phyloP scores from a whole-genome alignment of 2,113 vertebrate genomes.

The Colossoma macropomum region DNA sequence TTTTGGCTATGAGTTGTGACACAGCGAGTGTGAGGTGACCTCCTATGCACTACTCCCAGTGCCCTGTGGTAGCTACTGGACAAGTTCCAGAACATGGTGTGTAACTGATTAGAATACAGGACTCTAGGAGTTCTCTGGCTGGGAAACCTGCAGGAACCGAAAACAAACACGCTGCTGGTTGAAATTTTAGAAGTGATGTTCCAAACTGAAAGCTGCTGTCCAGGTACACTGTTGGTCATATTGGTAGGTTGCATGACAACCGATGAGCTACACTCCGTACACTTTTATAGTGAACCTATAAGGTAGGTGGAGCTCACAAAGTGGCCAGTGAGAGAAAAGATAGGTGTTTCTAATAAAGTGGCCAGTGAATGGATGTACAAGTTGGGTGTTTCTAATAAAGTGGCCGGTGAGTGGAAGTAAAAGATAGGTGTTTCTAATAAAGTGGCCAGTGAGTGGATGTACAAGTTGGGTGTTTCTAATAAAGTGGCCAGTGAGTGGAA shows the following conservation, averaged over 20 bases:
- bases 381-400: too few species aligned
- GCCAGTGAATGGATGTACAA: too few species aligned
- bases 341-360: too few species aligned
- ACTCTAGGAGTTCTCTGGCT: slow-evolving; percentile 7
- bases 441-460: too few species aligned
- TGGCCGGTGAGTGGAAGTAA: too few species aligned
- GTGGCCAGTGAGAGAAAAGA: too few species aligned
- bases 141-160: neutral
- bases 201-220: neutral
- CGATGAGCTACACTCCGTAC: too few species aligned
- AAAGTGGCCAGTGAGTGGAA: too few species aligned
- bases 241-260: neutral
- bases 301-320: neutral
- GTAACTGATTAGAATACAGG: slow-evolving; percentile 37
- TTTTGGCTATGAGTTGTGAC: slow-evolving; percentile 26
- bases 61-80: neutral
- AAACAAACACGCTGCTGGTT: neutral
- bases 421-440: too few species aligned
- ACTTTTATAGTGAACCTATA: neutral
- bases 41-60: slow-evolving; percentile 4
- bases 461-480: too few species aligned
- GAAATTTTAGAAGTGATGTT: neutral
- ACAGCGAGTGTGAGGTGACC: slow-evolving; percentile 31
- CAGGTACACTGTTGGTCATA: neutral
- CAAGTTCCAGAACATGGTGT: slow-evolving; percentile 10